Evolutionary conservation across 2,888 invertebrate genomes (phyloP), one percentile per base, ranked within the genome.

Genomic region (Aphidius colemani): DNA sequence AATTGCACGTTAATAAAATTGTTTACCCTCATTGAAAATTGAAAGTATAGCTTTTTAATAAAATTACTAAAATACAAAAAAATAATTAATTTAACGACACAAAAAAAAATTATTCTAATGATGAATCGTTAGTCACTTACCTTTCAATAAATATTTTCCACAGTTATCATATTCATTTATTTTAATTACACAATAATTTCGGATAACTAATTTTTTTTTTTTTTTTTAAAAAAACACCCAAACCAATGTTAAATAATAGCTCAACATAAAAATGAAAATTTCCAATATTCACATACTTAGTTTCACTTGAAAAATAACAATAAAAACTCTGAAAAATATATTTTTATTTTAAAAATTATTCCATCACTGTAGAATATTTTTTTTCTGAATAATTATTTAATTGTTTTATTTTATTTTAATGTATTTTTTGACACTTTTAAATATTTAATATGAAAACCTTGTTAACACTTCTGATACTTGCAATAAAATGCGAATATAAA

Each of bases 141-240:
- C 63, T 69, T 71, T 73, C 67, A 65, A 65, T 70, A 62, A 64
- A 66, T 67, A 72, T 70, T 68, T 67, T 66, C 63, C 65, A 66
- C 61, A 67, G 72, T 72, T 73, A 73, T 69, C 70, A 49, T 41
- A 49, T 41, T 49, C 30, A 64, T 51, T 60, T 11, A 30, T n/a
- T 39, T 45, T 57, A 18, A 57, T 30, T 39, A 13, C 39, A 46
- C 1, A 7, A n/a, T n/a, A 40, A 57, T 57, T 57, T 41, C 53
- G 39, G 46, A 40, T 46, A 11, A 7, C 46, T 45, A 48, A 46
- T 46, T 39, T 39, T 57, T 57, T 57, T 57, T 57, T 39, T 57
- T 18, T 13, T 8, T 53, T 46, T 13, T 13, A 44, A n/a, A 55
- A 43, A 44, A 18, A 56, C 13, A 43, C 44, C 56, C 60, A 62